These are phyloP conservation scores for Orthosia gothica DNA, from an alignment of 2,888 invertebrate species.

Conservation along the genomic window DNA sequence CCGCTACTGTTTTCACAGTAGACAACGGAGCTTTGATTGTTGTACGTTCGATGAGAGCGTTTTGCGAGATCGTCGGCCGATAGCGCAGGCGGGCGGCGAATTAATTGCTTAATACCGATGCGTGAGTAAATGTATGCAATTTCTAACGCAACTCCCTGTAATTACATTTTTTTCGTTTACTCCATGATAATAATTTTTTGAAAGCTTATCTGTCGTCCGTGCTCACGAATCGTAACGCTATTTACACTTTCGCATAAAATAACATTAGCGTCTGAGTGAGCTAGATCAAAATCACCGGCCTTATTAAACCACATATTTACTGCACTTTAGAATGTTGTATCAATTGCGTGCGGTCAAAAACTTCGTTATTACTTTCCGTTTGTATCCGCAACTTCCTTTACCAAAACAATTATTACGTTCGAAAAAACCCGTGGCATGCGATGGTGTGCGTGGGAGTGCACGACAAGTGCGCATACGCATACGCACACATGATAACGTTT, in stretches of 20 bases:
- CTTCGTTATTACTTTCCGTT: slow-evolving; percentile 79
- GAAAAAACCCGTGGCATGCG: slow-evolving; percentile 69
- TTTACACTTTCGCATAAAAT: slow-evolving; percentile 82
- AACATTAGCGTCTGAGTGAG: slow-evolving; percentile 71
- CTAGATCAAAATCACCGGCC: slow-evolving; percentile 71
- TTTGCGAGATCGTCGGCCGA: slow-evolving; percentile 86
- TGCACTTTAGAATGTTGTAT: slow-evolving; percentile 68
- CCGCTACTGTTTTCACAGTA: slow-evolving; percentile 83
- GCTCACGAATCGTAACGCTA: slow-evolving; percentile 85
- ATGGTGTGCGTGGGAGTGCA: slow-evolving; percentile 81
- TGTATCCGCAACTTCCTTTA: slow-evolving; percentile 87
- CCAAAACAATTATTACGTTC: slow-evolving; percentile 82
- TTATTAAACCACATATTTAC: slow-evolving; percentile 64
- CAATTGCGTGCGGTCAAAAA: slow-evolving; percentile 80
- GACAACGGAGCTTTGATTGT: slow-evolving; percentile 81
- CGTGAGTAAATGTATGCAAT: slow-evolving; percentile 87
- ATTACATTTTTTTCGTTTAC: slow-evolving; percentile 85
- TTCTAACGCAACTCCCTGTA: slow-evolving; percentile 86
- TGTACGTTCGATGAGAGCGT: slow-evolving; percentile 82
- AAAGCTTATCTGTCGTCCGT: slow-evolving; percentile 88
- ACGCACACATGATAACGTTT: slow-evolving; percentile 68
- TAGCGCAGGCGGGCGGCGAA: slow-evolving; percentile 79
- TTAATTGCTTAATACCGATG: slow-evolving; percentile 90
- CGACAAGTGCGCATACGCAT: slow-evolving; percentile 69
- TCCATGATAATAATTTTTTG: slow-evolving; percentile 85